These are phyloP conservation scores for Tetrax tetrax DNA, from an alignment of 2,113 vertebrate species.

Conservation along the genomic window DNA sequence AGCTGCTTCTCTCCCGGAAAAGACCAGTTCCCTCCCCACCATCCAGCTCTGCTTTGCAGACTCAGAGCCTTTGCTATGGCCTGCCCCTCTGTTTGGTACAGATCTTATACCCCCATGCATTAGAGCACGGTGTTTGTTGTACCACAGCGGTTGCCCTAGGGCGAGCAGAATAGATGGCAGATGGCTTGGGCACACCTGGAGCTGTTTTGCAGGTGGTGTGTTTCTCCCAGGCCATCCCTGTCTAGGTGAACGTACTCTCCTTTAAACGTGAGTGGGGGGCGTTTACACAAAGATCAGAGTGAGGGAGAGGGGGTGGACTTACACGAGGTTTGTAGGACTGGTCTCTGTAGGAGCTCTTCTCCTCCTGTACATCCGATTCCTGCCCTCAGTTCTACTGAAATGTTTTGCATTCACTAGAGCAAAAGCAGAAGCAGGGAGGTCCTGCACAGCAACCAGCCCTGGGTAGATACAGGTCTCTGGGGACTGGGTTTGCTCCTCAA, in stretches of 20 bases:
- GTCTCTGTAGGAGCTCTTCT: not conserved
- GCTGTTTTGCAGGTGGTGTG: not conserved
- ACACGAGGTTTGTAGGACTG: not conserved
- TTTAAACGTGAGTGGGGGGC: not conserved
- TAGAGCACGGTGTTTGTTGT: not conserved
- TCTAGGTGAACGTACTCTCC: not conserved
- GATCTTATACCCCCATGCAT: fast-evolving
- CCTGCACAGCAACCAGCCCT: not conserved
- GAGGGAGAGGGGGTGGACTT: not conserved
- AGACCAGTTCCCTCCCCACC: not conserved
- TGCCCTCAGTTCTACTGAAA: not conserved
- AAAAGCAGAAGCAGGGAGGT: not conserved
- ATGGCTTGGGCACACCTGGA: not conserved
- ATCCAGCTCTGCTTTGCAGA: not conserved
- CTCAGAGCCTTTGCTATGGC: not conserved
- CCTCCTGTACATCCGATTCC: not conserved
- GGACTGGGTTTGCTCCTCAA: fast-evolving
- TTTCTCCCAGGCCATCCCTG: not conserved
- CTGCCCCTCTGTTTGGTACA: not conserved
- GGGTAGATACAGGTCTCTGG: not conserved
- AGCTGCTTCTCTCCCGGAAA: not conserved
- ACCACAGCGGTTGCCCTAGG: not conserved
- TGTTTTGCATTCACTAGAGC: not conserved
- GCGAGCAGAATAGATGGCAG: not conserved
- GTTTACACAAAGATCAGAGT: not conserved